Conservation (phyloP, 2,113 vertebrate species). For the Ailuropoda melanoleuca region DNA sequence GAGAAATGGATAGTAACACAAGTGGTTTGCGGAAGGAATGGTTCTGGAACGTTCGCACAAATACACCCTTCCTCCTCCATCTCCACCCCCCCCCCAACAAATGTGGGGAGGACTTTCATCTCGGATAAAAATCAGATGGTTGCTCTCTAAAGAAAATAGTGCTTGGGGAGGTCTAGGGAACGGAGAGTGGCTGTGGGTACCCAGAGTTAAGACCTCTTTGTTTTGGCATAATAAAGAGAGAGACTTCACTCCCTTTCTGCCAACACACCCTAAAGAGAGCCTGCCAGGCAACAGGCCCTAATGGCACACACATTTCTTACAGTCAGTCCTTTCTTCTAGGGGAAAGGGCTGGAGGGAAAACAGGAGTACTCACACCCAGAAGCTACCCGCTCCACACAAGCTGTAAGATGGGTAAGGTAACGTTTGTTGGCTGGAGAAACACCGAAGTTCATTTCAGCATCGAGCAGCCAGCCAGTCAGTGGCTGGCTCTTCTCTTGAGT, state of each 20-base stretch:
- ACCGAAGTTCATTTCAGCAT: neutral
- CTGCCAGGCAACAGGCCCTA: neutral
- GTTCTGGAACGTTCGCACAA: neutral
- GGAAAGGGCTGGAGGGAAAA: neutral
- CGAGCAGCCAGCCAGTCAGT: neutral
- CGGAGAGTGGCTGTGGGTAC: neutral
- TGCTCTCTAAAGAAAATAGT: neutral
- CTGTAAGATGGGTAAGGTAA: neutral
- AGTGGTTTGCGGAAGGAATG: neutral
- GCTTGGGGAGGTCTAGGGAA: neutral
- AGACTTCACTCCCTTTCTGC: neutral
- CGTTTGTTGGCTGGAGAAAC: neutral
- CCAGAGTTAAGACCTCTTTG: neutral
- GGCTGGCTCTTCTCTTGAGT: neutral
- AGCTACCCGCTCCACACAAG: neutral
- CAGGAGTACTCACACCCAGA: neutral
- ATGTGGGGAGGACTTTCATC: neutral
- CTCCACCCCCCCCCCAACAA: fast-evolving
- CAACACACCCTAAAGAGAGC: neutral
- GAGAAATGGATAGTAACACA: neutral
- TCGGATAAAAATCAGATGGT: neutral
- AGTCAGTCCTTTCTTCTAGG: neutral
- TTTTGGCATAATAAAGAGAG: neutral
- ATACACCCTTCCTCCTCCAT: neutral
- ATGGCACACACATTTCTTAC: neutral